These are phyloP conservation scores for Myxocyprinus asiaticus DNA, from an alignment of 2,113 vertebrate species.

Conservation along the genomic window DNA sequence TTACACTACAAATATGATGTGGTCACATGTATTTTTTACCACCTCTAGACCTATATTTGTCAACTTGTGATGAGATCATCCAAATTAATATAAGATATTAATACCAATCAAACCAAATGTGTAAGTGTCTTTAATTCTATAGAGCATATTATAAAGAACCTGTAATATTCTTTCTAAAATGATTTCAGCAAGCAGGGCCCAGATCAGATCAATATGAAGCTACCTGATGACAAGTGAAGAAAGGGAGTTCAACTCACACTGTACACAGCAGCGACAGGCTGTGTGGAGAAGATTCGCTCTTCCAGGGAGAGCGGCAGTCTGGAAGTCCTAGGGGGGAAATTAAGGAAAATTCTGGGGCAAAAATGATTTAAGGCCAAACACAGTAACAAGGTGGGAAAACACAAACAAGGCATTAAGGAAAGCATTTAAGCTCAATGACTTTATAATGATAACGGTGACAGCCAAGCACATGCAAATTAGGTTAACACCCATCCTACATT, in stretches of 20 bases:
- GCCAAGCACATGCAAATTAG: not conserved
- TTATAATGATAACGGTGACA: not conserved
- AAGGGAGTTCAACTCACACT: conserved; percentile 70
- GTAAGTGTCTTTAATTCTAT: too few species aligned
- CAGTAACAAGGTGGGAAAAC: conserved; percentile 49
- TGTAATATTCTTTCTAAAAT: too few species aligned
- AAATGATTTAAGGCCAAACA: conserved; percentile 55
- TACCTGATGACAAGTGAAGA: too few species aligned
- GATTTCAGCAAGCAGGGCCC: too few species aligned
- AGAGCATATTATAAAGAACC: too few species aligned
- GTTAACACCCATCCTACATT: not conserved
- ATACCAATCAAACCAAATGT: too few species aligned
- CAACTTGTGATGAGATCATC: too few species aligned
- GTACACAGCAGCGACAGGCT: conserved; percentile 74
- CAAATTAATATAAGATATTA: too few species aligned
- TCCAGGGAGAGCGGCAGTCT: conserved; percentile 74
- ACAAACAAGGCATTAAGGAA: conserved; percentile 40
- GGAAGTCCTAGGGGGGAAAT: conserved; percentile 70
- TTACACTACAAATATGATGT: too few species aligned
- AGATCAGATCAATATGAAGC: too few species aligned
- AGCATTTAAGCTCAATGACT: not conserved
- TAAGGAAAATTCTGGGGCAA: conserved; percentile 69
- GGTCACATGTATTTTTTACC: too few species aligned
- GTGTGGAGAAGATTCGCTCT: conserved; percentile 74
- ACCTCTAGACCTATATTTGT: too few species aligned